These are phyloP conservation scores for Neosilurus hyrtlii DNA, from an alignment of 2,797 vertebrate species.

Conservation along the genomic window DNA sequence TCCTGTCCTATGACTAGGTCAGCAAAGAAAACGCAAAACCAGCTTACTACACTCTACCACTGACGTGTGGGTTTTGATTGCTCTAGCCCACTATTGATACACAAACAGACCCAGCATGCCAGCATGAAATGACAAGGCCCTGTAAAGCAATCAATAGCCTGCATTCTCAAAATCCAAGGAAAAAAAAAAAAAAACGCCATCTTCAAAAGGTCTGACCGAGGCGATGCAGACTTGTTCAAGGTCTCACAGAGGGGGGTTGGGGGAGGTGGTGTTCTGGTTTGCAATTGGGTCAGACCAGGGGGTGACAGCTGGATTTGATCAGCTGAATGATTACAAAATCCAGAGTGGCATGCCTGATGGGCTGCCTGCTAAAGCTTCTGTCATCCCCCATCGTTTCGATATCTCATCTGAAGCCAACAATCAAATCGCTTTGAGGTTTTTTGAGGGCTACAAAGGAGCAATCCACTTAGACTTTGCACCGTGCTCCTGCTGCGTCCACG, in stretches of 20 bases:
- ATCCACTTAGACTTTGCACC: slow-evolving; percentile 47
- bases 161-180: slow-evolving; percentile 62
- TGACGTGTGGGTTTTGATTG: slow-evolving; percentile 62
- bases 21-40: slow-evolving; percentile 56
- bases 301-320: slow-evolving; percentile 61
- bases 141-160: slow-evolving; percentile 69
- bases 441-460: slow-evolving; percentile 43
- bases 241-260: slow-evolving; percentile 53
- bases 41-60: slow-evolving; percentile 63
- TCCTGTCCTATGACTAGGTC: slow-evolving; percentile 50
- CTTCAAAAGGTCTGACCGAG: slow-evolving; percentile 62
- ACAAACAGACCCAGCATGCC: slow-evolving; percentile 54
- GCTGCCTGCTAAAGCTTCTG: slow-evolving; percentile 23
- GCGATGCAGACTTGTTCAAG: slow-evolving; percentile 59
- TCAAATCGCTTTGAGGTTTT: slow-evolving; percentile 47
- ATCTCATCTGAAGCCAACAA: slow-evolving; percentile 43
- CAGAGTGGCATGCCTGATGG: slow-evolving; percentile 29
- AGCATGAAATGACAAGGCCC: slow-evolving; percentile 64
- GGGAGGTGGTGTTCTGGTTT: slow-evolving; percentile 13
- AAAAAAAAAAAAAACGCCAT: slow-evolving; percentile 44
- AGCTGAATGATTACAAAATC: slow-evolving; percentile 55
- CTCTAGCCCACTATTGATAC: slow-evolving; percentile 61
- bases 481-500: slow-evolving; percentile 47
- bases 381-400: slow-evolving; percentile 34
- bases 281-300: slow-evolving; percentile 51